These are phyloP conservation scores for Ciconia stormi DNA, from an alignment of 2,113 vertebrate genomes.

Conservation along the genomic window DNA sequence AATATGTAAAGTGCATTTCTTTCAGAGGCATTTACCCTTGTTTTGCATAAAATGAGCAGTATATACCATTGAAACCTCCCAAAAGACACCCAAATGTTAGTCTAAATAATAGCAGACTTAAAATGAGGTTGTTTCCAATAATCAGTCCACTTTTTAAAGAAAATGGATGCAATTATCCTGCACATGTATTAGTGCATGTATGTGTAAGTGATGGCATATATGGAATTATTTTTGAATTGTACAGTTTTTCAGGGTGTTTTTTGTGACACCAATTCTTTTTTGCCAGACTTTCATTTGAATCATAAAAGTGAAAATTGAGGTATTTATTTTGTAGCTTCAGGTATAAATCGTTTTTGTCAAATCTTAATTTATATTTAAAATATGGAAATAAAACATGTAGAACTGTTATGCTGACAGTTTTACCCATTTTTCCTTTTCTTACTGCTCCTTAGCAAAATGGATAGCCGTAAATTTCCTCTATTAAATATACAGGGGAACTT, in stretches of 20 bases:
- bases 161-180: not conserved
- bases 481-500: not conserved
- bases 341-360: not conserved
- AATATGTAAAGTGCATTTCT: not conserved
- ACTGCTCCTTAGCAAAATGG: not conserved
- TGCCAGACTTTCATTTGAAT: not conserved
- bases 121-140: not conserved
- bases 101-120: not conserved
- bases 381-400: not conserved
- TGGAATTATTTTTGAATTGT: not conserved
- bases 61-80: not conserved
- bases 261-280: not conserved
- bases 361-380: not conserved
- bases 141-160: not conserved
- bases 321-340: not conserved
- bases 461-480: not conserved
- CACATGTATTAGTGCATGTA: no score
- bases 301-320: not conserved
- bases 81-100: not conserved
- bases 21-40: not conserved
- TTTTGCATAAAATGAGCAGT: not conserved
- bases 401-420: not conserved
- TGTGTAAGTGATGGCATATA: not conserved
- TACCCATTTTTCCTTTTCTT: not conserved
- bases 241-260: fast-evolving